Evolutionary conservation across 1,140 invertebrate genomes (phyloP).

Genomic region (Platyura marginata): DNA sequence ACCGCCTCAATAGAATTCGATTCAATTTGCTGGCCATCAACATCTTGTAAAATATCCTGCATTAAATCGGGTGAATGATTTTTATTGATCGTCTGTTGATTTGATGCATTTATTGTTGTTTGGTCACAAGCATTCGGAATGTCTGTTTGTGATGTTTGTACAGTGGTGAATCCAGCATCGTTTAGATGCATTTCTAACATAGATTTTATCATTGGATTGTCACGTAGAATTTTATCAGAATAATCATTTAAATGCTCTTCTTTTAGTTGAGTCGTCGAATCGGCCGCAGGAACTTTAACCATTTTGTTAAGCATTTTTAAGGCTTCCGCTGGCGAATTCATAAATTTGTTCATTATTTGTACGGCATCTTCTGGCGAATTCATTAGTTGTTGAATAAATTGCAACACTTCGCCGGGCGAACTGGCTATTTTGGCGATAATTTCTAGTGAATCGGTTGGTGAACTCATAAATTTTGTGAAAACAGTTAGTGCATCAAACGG

Average conservation of each 20-base stretch:
- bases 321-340: constrained; percentile 22
- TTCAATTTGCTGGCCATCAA: constrained; percentile 13
- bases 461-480: constrained; percentile 25
- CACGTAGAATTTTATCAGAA: no score
- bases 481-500: constrained; percentile 23
- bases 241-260: no score
- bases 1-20: constrained; percentile 13
- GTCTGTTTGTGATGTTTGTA: background rate
- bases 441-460: constrained; percentile 21
- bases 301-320: constrained; percentile 20
- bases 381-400: constrained; percentile 23
- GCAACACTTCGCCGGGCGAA: constrained; percentile 21
- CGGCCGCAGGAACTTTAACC: constrained; percentile 8
- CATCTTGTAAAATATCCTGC: constrained; percentile 1
- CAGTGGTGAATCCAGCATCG: background rate
- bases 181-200: background rate
- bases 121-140: background rate
- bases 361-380: constrained; percentile 20
- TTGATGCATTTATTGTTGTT: background rate
- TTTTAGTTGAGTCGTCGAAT: constrained; percentile 1
- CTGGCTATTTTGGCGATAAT: constrained; percentile 23
- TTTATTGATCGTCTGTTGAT: background rate
- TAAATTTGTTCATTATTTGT: constrained; percentile 24
- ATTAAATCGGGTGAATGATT: background rate
- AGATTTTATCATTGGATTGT: background rate